Evolutionary conservation across 1,140 invertebrate species (phyloP), one percentile per base, ranked within the genome.

Genomic region (Plectrocnemia conspersa): DNA sequence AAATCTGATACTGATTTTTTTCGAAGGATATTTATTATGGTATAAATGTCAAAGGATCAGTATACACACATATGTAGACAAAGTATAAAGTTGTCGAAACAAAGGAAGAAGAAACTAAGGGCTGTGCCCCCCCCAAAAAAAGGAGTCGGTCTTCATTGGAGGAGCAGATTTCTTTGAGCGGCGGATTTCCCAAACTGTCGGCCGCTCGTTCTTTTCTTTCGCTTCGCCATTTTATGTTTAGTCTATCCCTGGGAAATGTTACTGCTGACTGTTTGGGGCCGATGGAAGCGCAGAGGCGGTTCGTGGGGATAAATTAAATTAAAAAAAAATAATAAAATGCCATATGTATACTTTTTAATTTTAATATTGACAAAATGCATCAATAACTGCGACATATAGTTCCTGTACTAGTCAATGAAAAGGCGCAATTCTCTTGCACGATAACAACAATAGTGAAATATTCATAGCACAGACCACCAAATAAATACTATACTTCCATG

Each of bases 121-220:
- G 42, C 25, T 19, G 19, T 13, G 18, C 9, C 18, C 11, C 19
- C 7, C 18, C 27, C 15, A 21, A 24, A 36, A 21, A 50, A 38
- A 48, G 6, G 21, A 38, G 32, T 32, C 49, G 32, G 53, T 52
- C 52, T 44, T 44, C 32, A 29, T 48, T 21, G 21, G 18, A 32
- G 19, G 36, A 45, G 58, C 53, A 60, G 58, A 56, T 60, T 60
- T 60, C 53, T 56, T 54, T 47, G 58, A 59, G 50, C 32, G 40
- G 58, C 56, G 54, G 58, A 60, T 60, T 60, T 60, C 58, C 58
- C 49, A 52, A 56, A 55, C 58, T 60, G 58, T 60, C 53, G 47
- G 35, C 46, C 32, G 9, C n/a, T 40, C 36, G 23, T 41, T 1
- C 25, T 52, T 24, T 42, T 42, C 35, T 52, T 50, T 45, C 35